phyloP scores from a whole-genome alignment of 2,113 vertebrate species.

The Prochilodus magdalenae region DNA sequence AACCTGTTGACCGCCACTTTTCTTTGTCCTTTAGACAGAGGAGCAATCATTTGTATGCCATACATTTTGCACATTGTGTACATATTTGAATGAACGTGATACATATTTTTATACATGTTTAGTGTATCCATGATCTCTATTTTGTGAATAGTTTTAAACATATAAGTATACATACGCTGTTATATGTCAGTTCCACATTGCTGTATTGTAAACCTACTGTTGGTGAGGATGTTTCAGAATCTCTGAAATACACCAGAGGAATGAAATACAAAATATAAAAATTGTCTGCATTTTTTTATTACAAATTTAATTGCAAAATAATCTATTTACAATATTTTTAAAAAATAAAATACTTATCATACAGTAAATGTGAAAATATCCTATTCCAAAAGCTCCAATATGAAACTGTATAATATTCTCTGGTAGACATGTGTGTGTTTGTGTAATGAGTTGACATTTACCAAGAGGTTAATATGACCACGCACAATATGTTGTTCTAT shows the following conservation, averaged over 20 bases:
- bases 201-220: constrained; percentile 72
- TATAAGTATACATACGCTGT: constrained; percentile 86
- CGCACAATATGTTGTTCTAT: neutral
- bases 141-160: constrained; percentile 95
- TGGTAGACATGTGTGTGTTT: no score
- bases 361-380: neutral
- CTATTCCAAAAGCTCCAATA: no score
- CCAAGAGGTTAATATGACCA: neutral
- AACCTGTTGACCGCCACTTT: constrained; percentile 42
- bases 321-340: neutral
- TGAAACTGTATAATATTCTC: no score
- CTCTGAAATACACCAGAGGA: constrained; percentile 51
- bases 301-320: no score
- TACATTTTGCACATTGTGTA: constrained; percentile 99
- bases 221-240: constrained; percentile 51
- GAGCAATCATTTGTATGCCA: constrained; percentile 85
- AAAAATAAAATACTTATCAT: neutral
- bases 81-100: constrained; percentile 94
- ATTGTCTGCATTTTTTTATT: constrained; percentile 3
- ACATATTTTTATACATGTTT: constrained; percentile 99
- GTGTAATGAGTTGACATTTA: no score
- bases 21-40: constrained; percentile 38
- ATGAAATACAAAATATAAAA: constrained; percentile 31
- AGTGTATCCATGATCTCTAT: constrained; percentile 86
- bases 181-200: constrained; percentile 76